These are phyloP conservation scores for Clarias magur DNA, from an alignment of 2,113 vertebrate species.

Conservation along the genomic window DNA sequence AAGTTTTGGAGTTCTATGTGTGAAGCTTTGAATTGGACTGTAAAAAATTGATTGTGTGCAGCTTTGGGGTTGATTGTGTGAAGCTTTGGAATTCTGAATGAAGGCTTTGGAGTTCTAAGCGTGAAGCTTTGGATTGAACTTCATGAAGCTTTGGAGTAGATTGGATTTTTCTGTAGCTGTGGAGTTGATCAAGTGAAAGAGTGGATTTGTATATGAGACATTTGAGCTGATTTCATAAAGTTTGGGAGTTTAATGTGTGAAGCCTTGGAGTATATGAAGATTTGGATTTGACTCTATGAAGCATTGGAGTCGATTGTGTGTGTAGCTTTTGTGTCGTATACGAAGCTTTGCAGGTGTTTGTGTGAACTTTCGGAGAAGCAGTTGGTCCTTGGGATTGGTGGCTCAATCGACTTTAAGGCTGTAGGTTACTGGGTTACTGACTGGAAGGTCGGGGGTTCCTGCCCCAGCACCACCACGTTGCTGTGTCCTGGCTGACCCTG, in stretches of 20 bases:
- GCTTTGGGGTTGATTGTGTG: not conserved
- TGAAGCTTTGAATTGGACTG: too few species aligned
- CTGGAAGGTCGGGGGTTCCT: too few species aligned
- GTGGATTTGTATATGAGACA: not conserved
- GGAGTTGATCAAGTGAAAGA: not conserved
- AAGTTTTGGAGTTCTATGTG: too few species aligned
- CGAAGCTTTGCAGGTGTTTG: not conserved
- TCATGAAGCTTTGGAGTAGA: not conserved
- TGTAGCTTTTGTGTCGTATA: not conserved
- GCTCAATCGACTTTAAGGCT: too few species aligned
- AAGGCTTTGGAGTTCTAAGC: not conserved
- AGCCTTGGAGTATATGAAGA: not conserved
- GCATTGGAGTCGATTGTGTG: not conserved
- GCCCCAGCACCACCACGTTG: too few species aligned
- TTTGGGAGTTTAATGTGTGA: not conserved
- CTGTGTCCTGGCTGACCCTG: too few species aligned
- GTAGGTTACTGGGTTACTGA: too few species aligned
- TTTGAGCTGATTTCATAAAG: not conserved
- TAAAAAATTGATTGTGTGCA: too few species aligned
- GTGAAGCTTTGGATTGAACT: not conserved
- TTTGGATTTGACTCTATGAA: not conserved
- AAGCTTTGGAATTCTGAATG: not conserved
- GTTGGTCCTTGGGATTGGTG: too few species aligned
- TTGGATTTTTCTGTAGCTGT: not conserved
- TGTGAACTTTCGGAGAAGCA: not conserved